Conservation (phyloP, 2,797 vertebrate genomes). For the Staurois parvus region DNA sequence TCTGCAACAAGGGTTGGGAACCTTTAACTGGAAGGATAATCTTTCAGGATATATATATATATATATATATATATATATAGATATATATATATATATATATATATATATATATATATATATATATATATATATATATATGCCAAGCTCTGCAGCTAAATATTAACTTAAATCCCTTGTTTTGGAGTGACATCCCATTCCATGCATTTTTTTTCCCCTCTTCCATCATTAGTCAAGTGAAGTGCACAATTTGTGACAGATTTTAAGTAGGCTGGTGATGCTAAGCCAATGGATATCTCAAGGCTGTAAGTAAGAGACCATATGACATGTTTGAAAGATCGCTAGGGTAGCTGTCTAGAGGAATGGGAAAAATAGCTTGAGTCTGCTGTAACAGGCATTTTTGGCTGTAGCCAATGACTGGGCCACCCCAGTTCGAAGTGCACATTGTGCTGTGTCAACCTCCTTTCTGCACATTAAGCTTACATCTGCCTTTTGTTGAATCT, state of each 20-base stretch:
- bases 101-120: not conserved
- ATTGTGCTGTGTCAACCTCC: not conserved
- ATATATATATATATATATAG: not conserved
- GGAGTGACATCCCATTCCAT: not conserved
- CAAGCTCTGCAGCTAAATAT: not conserved
- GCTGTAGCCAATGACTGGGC: conserved; percentile 7
- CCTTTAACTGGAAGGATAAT: not conserved
- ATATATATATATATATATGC: not conserved
- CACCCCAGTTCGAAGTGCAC: not conserved
- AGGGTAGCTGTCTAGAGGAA: not conserved
- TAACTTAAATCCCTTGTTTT: not conserved
- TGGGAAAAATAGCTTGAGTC: not conserved
- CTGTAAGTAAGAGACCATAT: not conserved
- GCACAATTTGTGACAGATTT: not conserved
- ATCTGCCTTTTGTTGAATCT: conserved; percentile 49
- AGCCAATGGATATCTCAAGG: not conserved
- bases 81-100: not conserved
- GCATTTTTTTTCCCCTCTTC: too few relatives aligned
- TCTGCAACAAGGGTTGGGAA: not conserved
- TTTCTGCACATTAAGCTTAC: conserved; percentile 25
- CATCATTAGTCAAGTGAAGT: not conserved
- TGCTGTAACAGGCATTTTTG: not conserved
- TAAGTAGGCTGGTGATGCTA: not conserved
- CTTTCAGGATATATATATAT: not conserved
- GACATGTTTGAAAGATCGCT: not conserved